phyloP scores from a whole-genome alignment of 2,113 vertebrate genomes.

The Romanogobio albipinnatus region DNA sequence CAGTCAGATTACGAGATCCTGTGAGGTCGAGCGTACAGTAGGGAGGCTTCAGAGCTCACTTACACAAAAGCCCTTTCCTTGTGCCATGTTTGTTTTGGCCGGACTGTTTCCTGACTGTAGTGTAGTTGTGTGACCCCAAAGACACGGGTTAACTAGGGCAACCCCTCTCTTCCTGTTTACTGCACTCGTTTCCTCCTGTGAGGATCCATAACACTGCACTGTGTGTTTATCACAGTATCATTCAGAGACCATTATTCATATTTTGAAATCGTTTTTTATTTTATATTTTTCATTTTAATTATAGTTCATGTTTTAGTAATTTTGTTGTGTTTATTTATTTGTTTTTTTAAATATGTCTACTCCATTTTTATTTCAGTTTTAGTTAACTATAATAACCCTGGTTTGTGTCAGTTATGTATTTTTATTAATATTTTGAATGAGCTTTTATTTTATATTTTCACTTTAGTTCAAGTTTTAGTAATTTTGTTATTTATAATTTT shows the following conservation, averaged over 20 bases:
- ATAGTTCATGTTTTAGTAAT: too few species aligned
- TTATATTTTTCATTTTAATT: too few species aligned
- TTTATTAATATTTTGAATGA: background rate
- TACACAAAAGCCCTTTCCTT: slow-evolving; percentile 6
- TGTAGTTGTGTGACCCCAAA: slow-evolving; percentile 31
- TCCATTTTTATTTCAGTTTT: background rate
- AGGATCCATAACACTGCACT: slow-evolving; percentile 17
- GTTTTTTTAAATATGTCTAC: background rate
- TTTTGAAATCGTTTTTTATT: background rate
- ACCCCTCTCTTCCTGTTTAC: slow-evolving; percentile 74
- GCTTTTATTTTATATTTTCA: background rate
- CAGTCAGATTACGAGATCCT: too few species aligned
- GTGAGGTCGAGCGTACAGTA: background rate
- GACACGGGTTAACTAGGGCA: slow-evolving; percentile 61
- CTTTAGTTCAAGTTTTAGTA: background rate
- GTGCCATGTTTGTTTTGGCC: slow-evolving; percentile 67
- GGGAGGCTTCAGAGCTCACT: background rate
- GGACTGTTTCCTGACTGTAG: slow-evolving; percentile 54
- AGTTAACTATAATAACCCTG: background rate
- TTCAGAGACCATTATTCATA: background rate
- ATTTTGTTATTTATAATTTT: background rate
- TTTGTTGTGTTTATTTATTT: too few species aligned
- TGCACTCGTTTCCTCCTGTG: slow-evolving; percentile 59
- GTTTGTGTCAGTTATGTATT: background rate
- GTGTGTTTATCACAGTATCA: background rate